phyloP scores from a whole-genome alignment of 2,113 vertebrate genomes.

The Pitta sordida region DNA sequence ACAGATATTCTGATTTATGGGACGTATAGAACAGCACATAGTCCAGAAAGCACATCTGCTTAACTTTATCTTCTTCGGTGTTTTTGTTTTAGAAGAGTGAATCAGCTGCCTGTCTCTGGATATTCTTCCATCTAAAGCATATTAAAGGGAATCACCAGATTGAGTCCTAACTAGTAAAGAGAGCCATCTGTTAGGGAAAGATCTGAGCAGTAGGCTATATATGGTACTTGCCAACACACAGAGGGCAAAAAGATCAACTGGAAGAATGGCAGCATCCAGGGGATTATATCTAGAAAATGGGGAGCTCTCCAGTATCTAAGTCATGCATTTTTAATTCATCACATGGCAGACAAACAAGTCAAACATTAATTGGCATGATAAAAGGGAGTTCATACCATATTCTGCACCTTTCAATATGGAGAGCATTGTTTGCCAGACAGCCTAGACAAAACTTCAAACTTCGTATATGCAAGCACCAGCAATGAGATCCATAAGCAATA shows the following conservation, averaged over 20 bases:
- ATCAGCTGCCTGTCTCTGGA: slow-evolving; percentile 59
- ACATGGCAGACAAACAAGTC: slow-evolving; percentile 71
- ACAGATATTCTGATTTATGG: slow-evolving; percentile 77
- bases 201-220: slow-evolving; percentile 68
- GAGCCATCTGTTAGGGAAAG: slow-evolving; percentile 79
- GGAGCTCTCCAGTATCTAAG: slow-evolving; percentile 63
- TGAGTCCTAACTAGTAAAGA: slow-evolving; percentile 74
- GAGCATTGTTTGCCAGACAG: background rate
- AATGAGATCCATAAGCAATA: background rate
- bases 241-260: slow-evolving; percentile 75
- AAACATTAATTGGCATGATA: slow-evolving; percentile 69
- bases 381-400: slow-evolving; percentile 41
- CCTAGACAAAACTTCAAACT: background rate
- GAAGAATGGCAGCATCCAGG: slow-evolving; percentile 71
- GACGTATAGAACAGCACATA: background rate
- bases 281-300: slow-evolving; percentile 66
- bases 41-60: slow-evolving; percentile 37
- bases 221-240: slow-evolving; percentile 57
- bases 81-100: slow-evolving; percentile 61
- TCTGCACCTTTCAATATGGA: background rate
- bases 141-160: slow-evolving; percentile 80
- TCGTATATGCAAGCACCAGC: background rate
- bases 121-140: slow-evolving; percentile 70
- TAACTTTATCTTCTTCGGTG: slow-evolving; percentile 63
- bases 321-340: slow-evolving; percentile 77